A percentile compares a stretch with the other conserved stretches of the same genome.
Conservation (phyloP, 2,888 invertebrate genomes). For the Cyaniris semiargus region DNA sequence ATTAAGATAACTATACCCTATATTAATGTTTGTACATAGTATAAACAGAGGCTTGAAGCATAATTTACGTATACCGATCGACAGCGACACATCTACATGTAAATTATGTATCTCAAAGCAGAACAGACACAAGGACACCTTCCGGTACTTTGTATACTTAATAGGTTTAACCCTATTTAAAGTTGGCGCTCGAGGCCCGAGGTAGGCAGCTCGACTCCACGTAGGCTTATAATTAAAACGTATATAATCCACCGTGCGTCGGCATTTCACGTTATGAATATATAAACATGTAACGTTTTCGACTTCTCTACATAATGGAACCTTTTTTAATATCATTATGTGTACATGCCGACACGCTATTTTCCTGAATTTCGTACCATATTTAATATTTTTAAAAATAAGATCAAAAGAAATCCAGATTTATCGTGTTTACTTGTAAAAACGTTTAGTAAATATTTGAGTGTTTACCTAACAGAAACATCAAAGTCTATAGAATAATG, state of each 20-base stretch:
- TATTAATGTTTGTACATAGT: too few relatives aligned
- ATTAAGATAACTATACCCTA: too few relatives aligned
- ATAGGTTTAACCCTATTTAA: slow-evolving; percentile 22
- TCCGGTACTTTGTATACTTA: neutral
- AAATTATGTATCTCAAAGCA: neutral
- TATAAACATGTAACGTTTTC: slow-evolving; percentile 28
- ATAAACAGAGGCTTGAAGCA: too few relatives aligned
- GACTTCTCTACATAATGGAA: slow-evolving; percentile 24
- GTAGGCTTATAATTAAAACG: slow-evolving; percentile 26
- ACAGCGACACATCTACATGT: neutral
- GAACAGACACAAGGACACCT: neutral
- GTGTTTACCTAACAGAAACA: neutral
- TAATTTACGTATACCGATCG: too few relatives aligned
- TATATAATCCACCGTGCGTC: slow-evolving; percentile 20
- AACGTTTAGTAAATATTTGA: neutral
- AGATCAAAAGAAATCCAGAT: neutral
- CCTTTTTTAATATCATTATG: slow-evolving; percentile 27
- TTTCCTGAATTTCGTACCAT: neutral
- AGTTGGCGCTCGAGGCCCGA: slow-evolving; percentile 1
- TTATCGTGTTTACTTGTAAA: neutral
- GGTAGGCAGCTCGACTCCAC: neutral
- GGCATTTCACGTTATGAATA: slow-evolving; percentile 21
- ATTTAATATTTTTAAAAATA: neutral
- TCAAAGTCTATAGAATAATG: neutral
- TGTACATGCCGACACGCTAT: slow-evolving; percentile 14